Evolutionary conservation across 2,888 invertebrate species (phyloP).

Genomic region (Trichacis sp.): DNA sequence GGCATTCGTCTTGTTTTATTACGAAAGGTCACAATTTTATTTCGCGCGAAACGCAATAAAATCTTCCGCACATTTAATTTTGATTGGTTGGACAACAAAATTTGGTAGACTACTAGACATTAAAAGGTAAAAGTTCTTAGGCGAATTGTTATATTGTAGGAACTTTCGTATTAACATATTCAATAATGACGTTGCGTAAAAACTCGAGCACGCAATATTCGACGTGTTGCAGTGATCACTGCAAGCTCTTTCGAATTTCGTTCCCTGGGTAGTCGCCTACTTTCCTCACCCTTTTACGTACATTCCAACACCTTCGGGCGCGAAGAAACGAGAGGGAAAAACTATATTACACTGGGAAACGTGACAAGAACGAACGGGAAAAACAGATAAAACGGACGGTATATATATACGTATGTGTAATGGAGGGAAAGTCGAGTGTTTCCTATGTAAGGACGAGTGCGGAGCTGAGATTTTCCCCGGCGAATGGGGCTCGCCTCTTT

Average conservation of each 20-base stretch:
- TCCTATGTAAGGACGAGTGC: not conserved
- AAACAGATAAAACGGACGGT: slow-evolving; percentile 8
- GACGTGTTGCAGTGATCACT: slow-evolving; percentile 5
- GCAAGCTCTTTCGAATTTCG: not conserved
- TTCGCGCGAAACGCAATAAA: too few species aligned
- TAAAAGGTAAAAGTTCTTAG: too few species aligned
- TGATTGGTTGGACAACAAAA: too few species aligned
- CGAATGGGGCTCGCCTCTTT: not conserved
- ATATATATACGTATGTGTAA: not conserved
- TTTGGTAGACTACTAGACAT: too few species aligned
- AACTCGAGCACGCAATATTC: slow-evolving; percentile 1
- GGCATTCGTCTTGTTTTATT: too few species aligned
- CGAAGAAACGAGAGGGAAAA: slow-evolving; percentile 3
- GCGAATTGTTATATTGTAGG: too few species aligned
- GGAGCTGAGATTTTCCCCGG: slow-evolving; percentile 6
- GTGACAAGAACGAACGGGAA: slow-evolving; percentile 11
- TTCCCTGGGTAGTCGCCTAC: not conserved
- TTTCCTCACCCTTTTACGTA: slow-evolving; percentile 6
- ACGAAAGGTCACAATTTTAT: too few species aligned
- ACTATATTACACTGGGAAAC: slow-evolving; percentile 8
- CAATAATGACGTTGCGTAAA: not conserved
- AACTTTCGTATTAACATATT: not conserved
- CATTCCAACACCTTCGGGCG: not conserved
- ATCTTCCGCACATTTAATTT: too few species aligned
- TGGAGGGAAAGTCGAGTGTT: not conserved